A percentile compares a stretch with the other conserved stretches of the same genome.
Evolutionary conservation across 1,140 invertebrate species (phyloP).

Genomic region (Drosophila lowei): DNA sequence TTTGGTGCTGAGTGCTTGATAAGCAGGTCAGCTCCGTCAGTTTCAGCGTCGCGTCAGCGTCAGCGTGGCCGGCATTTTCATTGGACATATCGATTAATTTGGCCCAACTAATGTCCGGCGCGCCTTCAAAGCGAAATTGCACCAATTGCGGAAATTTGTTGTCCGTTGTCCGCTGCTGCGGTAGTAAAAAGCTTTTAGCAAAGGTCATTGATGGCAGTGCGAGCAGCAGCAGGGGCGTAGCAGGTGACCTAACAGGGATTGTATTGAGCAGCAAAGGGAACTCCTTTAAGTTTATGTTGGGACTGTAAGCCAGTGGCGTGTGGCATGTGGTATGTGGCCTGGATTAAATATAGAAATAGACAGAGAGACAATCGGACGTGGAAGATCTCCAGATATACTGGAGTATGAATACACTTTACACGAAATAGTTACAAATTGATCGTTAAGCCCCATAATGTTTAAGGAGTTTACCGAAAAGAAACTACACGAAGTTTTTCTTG

Average conservation of each 20-base stretch:
- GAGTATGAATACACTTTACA: no score
- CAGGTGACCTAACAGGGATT: neutral
- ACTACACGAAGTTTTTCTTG: no score
- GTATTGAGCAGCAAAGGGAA: neutral
- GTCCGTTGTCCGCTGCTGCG: conserved; percentile 23
- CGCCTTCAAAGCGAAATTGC: conserved; percentile 73
- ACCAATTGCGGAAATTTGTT: conserved; percentile 69
- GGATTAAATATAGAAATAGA: no score
- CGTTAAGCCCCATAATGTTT: no score
- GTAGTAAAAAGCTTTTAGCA: conserved; percentile 57
- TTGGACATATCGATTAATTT: conserved; percentile 75
- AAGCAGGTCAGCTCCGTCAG: conserved; percentile 64
- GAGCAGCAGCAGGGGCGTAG: conserved; percentile 20
- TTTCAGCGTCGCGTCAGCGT: neutral
- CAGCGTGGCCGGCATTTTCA: conserved; percentile 56
- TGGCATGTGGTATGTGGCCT: no score
- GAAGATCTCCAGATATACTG: no score
- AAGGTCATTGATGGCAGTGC: conserved; percentile 55
- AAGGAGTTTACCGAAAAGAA: no score
- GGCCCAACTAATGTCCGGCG: conserved; percentile 59
- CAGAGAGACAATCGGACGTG: no score
- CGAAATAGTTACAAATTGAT: no score
- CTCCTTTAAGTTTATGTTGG: no score
- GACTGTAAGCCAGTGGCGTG: no score
- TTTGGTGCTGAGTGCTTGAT: conserved; percentile 15